phyloP scores from a whole-genome alignment of 2,888 invertebrate genomes.

The Eristalinus aeneus region DNA sequence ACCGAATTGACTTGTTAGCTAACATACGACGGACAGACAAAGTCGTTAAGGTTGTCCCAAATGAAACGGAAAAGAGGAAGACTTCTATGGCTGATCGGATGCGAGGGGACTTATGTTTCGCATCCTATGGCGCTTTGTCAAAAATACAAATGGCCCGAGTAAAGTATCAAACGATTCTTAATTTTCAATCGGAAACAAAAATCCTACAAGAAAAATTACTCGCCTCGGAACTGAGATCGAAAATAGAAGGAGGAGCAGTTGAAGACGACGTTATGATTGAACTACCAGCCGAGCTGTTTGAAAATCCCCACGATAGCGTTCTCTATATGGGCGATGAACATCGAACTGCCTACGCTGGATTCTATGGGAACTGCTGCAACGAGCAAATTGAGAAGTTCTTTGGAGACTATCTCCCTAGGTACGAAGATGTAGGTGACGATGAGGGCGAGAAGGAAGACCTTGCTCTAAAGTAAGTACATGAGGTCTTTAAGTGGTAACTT shows the following conservation, averaged over 20 bases:
- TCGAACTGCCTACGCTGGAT: constrained; percentile 73
- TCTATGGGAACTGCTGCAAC: constrained; percentile 73
- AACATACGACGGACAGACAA: constrained; percentile 55
- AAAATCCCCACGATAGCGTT: constrained; percentile 74
- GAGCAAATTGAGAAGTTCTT: constrained; percentile 73
- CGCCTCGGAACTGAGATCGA: constrained; percentile 63
- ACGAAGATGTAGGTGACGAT: constrained; percentile 67
- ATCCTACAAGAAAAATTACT: constrained; percentile 70
- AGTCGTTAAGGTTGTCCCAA: not conserved
- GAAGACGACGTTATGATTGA: constrained; percentile 73
- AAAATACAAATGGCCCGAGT: constrained; percentile 72
- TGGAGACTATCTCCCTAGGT: constrained; percentile 74
- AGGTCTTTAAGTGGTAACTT: not conserved
- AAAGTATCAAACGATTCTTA: constrained; percentile 72
- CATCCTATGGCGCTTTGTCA: constrained; percentile 72
- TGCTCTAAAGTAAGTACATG: too few relatives aligned
- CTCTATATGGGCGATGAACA: constrained; percentile 72
- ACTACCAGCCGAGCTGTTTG: constrained; percentile 73
- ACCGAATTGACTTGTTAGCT: constrained; percentile 73
- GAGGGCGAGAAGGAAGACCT: constrained; percentile 27
- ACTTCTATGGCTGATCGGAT: constrained; percentile 54
- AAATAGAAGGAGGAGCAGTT: constrained; percentile 23
- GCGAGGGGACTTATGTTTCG: constrained; percentile 72
- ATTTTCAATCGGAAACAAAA: constrained; percentile 72
- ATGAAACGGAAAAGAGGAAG: not conserved